Base-by-base conservation (phyloP, 2,797 vertebrate genomes). In the Galaxias olidus region DNA sequence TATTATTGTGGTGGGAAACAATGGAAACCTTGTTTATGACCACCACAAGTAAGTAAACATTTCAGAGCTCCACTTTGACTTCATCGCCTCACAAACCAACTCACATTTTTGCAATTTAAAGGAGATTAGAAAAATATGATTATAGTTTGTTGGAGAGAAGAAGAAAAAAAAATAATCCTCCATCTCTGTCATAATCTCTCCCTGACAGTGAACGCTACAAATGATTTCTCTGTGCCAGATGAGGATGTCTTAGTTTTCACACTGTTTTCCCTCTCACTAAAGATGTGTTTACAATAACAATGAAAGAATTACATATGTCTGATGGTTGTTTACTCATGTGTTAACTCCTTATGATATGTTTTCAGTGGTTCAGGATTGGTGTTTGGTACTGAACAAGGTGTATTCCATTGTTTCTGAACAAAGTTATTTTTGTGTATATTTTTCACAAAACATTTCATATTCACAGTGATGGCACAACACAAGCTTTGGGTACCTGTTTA, bases 31-130 rank as follows among this genome's bases (percentile, higher is more conserved):
- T 81, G 81, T 91, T 81, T 99, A 96, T 75, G 96, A 99, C 81
- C 97, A 99, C 83, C 95, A 96, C 76, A 97, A 98, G 95, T 98
- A 92, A 95, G 95, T 93, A 80, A 85, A 87, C 77, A 84, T 61
- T 66, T 87, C 80, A 53, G 17, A 48, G 64, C 54, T 68, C 46
- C 40, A 17, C 69, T 49, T 76, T 64, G 9, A 40, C 66, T 72
- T 81, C 63, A 75, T 83, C 70, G 52, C 69, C 69, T 48, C 55
- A 14, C 47, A 5, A 13, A 13, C 49, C 69, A 75, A 74, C 77
- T 76, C 54, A 73, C 59, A 69, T 86, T 78, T 82, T 85, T 63
- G 69, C 64, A 82, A 88, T 87, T 65, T 88, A 82, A 85, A 83
- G 89, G 86, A 68, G 89, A 87, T 89, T 91, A 91, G 89, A 75